phyloP scores from a whole-genome alignment of 2,797 vertebrate species.

The Halcyon chelicuti region DNA sequence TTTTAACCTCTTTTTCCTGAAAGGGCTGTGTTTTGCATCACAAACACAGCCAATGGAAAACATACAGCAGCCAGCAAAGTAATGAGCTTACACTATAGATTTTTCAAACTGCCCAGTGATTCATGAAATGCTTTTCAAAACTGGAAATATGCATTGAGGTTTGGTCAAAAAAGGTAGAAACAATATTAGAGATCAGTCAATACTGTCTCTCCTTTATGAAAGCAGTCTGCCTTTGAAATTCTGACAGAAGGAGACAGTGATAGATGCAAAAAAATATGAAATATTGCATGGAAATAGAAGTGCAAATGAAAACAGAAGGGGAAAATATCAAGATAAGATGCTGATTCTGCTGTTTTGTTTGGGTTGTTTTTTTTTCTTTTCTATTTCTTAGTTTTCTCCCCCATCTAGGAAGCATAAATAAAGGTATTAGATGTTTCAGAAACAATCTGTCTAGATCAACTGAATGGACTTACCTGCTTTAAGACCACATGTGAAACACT shows the following conservation, averaged over 20 bases:
- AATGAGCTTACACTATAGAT: slow-evolving; percentile 68
- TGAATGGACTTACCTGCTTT: neutral
- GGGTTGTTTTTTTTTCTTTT: neutral
- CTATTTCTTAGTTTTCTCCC: slow-evolving; percentile 29
- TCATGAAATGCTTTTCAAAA: slow-evolving; percentile 72
- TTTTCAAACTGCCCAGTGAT: slow-evolving; percentile 69
- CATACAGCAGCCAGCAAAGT: slow-evolving; percentile 38
- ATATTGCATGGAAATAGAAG: slow-evolving; percentile 64
- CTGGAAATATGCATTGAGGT: slow-evolving; percentile 53
- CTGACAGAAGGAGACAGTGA: slow-evolving; percentile 65
- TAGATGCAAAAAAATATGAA: slow-evolving; percentile 61
- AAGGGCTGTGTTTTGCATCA: slow-evolving; percentile 17
- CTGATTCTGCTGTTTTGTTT: slow-evolving; percentile 10
- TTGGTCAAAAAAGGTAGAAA: slow-evolving; percentile 63
- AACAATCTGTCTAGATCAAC: neutral
- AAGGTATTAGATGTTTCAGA: slow-evolving; percentile 24
- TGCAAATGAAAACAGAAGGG: slow-evolving; percentile 61
- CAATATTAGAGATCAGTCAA: slow-evolving; percentile 63
- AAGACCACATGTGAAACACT: neutral
- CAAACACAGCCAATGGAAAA: slow-evolving; percentile 38
- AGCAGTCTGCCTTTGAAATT: slow-evolving; percentile 66
- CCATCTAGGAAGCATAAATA: slow-evolving; percentile 18
- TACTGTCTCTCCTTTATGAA: slow-evolving; percentile 50
- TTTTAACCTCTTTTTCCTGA: slow-evolving; percentile 39
- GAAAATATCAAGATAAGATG: slow-evolving; percentile 41